Base-by-base conservation (phyloP, 2,113 vertebrate genomes). In the Malurus melanocephalus region DNA sequence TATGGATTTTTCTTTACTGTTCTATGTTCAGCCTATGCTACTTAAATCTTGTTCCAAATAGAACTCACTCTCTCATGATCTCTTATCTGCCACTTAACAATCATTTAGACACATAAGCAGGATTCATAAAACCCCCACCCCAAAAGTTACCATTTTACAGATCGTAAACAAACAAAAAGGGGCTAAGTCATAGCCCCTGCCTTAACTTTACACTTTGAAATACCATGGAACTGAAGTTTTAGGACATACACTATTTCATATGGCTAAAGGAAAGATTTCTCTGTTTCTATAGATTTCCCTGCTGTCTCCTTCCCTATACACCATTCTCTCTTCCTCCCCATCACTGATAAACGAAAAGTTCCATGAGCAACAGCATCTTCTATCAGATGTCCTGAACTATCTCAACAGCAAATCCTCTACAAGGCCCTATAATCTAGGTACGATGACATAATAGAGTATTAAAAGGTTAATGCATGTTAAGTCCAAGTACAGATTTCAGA, bases 381-480 rank as follows among this genome's bases (percentile, higher is more conserved):
- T 74, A 72, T 40, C 56, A 88, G 35, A 78, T 67, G 48, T 53
- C 66, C 61, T 76, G 66, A 72, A 60, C 48, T 65, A 88, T 65
- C 32, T 28, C 38, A 87, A 87, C 51, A 82, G 51, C 38, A 90
- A 88, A 95, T 89, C 68, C 64, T 73, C 86, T 52, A n/a, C 6
- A 42, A 64, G 40, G 52, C 13, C 64, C 48, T 59, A n/a, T 88
- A 89, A 78, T 75, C 84, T 60, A 75, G 18, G 66, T 65, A 85
- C 30, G 74, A 86, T 67, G 73, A 94, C 33, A 40, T 79, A 93
- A 81, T 10, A 35, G n/a, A 83, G 78, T 53, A 88, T 85, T 81
- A 90, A 61, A 88, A 92, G 51, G 59, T 90, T 88, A 87, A 92
- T 23, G 59, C 27, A 1, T 33, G 21, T 68, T 84, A 93, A 92